These are phyloP conservation scores for Belgica antarctica DNA, from an alignment of 2,888 invertebrate species.

Conservation along the genomic window DNA sequence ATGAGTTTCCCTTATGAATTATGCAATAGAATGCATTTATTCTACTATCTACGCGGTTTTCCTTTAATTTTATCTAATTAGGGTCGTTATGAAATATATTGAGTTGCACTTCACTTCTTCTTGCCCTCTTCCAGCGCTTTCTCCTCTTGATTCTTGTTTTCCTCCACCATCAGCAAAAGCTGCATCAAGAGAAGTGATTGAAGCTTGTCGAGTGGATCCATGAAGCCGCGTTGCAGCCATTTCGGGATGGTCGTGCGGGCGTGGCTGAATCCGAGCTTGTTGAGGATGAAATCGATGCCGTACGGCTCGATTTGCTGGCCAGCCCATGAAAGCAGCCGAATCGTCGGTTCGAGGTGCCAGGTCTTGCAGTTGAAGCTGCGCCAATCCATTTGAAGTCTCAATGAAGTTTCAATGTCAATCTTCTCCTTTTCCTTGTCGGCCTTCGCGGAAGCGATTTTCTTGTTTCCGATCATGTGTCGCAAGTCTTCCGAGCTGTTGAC, in stretches of 20 bases:
- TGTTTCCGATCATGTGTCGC: conserved; percentile 25
- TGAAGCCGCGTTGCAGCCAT: conserved; percentile 97
- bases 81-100: background rate
- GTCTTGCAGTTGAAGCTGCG: conserved; percentile 88
- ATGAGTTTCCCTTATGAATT: conserved; percentile 4
- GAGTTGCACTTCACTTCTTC: background rate
- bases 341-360: conserved; percentile 95
- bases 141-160: conserved; percentile 50
- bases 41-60: background rate
- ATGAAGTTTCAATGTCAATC: conserved; percentile 57
- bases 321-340: conserved; percentile 79
- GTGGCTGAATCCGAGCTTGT: conserved; percentile 95
- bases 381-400: conserved; percentile 76
- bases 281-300: conserved; percentile 96
- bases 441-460: conserved; percentile 12
- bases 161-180: conserved; percentile 64
- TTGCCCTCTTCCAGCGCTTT: background rate
- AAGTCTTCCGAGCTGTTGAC: conserved; percentile 35
- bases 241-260: conserved; percentile 98
- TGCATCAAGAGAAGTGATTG: conserved; percentile 74
- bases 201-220: conserved; percentile 95
- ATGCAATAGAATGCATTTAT: conserved; percentile 15
- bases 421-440: conserved; percentile 26
- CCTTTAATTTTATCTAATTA: background rate
- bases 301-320: conserved; percentile 97